Evolutionary conservation across 2,888 invertebrate genomes (phyloP), one percentile per base, ranked within the genome.

Genomic region (Chrysolina americana): DNA sequence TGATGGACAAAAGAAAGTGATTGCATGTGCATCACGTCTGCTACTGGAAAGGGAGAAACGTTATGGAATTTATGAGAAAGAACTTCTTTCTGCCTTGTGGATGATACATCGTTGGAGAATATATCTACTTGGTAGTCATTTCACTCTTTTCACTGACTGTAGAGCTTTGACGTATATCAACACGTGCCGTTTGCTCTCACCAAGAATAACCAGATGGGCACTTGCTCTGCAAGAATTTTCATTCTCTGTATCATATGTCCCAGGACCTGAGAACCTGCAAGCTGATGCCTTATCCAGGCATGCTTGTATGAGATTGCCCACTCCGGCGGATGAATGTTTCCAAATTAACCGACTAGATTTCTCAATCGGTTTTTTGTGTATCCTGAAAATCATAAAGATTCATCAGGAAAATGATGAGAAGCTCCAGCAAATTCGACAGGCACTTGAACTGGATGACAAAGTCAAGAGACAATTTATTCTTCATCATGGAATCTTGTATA

Each of bases 211-310:
- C 6, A 68, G 23, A 68, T 68, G 28, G 48, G 28, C 47, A 17
- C 36, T 63, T 21, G 73, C 36, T 41, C 53, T 48, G 47, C 68
- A 44, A 63, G 9, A 59, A 17, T 41, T 68, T 47, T 21, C 19
- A 2, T 65, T 65, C 47, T 41, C 4, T 19, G 56, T 56, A 17
- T 10, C 10, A 19, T 21, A 56, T 56, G n/a, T 56, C 10, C 21
- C 56, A 10, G 56, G 56, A 21, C 19, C 2, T 21, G 19, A 56
- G n/a, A 56, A 56, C 11, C 13, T 56, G 10, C n/a, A 13, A 10
- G 56, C 56, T 17, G 56, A 56, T 8, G 56, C 56, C 10, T n/a
- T 56, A 19, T 56, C 47, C 28, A 28, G 28, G 28, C 28, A 65
- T 48, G 47, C 65, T 3, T 44, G 41, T 17, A 11, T 15, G 10